Conservation (phyloP, 1,140 invertebrate genomes). For the Brachionus sp. region DNA sequence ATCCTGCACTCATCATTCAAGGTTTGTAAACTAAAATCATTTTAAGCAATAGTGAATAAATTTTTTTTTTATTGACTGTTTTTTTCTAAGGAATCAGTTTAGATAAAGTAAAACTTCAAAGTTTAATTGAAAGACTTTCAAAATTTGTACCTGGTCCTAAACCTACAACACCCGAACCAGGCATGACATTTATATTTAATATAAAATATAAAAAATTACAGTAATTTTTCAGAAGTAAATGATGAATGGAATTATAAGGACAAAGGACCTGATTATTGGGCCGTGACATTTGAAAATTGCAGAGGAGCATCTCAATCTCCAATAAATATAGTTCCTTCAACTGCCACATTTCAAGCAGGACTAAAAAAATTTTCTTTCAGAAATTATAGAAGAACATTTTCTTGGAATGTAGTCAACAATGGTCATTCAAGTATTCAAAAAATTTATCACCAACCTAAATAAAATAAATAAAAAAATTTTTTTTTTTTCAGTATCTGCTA, state of each 20-base stretch:
- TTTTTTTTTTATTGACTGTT: no score
- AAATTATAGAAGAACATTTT: slow-evolving; percentile 45
- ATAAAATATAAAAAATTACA: no score
- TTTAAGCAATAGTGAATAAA: no score
- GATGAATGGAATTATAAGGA: slow-evolving; percentile 35
- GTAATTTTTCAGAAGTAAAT: neutral
- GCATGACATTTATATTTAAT: neutral
- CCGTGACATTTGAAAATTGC: slow-evolving; percentile 47
- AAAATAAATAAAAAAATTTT: slow-evolving; percentile 34
- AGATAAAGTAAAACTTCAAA: neutral
- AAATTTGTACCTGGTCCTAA: neutral
- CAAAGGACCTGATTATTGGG: slow-evolving; percentile 50
- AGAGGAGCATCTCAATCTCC: neutral
- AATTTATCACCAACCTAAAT: neutral
- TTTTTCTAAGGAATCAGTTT: neutral
- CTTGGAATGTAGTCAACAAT: slow-evolving; percentile 48
- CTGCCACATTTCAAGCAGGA: slow-evolving; percentile 47
- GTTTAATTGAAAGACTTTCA: neutral
- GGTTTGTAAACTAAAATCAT: neutral
- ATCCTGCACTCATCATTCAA: neutral
- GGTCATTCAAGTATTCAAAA: slow-evolving; percentile 43
- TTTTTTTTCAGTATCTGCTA: neutral
- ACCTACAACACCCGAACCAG: neutral
- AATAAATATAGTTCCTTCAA: slow-evolving; percentile 43
- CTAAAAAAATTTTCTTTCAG: slow-evolving; percentile 48